A percentile compares a stretch with the other conserved stretches of the same genome.
phyloP scores from a whole-genome alignment of 1,140 invertebrate genomes.

The Drosophila nasuta region DNA sequence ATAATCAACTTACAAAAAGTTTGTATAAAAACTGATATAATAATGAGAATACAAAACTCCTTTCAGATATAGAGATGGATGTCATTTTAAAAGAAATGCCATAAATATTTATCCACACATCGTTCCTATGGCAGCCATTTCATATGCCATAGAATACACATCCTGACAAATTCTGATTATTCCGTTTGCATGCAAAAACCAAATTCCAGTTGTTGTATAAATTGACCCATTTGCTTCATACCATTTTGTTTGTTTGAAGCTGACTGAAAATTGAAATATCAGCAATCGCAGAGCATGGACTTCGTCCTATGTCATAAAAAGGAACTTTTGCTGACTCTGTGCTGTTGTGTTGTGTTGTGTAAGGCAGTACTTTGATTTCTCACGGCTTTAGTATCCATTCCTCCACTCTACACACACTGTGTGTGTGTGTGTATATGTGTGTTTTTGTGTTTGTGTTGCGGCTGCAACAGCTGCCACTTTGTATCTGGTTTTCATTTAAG shows the following conservation, averaged over 20 bases:
- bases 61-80: no score
- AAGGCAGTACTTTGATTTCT: conserved; percentile 14
- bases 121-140: no score
- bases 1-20: no score
- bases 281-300: not conserved
- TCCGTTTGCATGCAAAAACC: not conserved
- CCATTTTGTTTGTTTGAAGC: not conserved
- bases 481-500: conserved; percentile 28
- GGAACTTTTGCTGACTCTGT: not conserved
- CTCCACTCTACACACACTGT: not conserved
- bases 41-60: no score
- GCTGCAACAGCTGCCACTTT: conserved; percentile 69
- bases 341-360: not conserved
- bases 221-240: not conserved
- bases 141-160: no score
- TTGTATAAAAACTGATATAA: no score
- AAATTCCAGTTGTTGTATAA: not conserved
- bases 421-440: not conserved
- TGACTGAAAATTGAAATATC: conserved; percentile 2
- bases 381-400: not conserved
- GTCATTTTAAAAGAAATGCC: no score
- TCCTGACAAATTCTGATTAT: not conserved
- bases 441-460: conserved; percentile 49
- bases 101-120: no score
- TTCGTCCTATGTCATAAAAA: not conserved